These are phyloP conservation scores for Heptranchias perlo DNA, from an alignment of 2,113 vertebrate species.

Conservation along the genomic window DNA sequence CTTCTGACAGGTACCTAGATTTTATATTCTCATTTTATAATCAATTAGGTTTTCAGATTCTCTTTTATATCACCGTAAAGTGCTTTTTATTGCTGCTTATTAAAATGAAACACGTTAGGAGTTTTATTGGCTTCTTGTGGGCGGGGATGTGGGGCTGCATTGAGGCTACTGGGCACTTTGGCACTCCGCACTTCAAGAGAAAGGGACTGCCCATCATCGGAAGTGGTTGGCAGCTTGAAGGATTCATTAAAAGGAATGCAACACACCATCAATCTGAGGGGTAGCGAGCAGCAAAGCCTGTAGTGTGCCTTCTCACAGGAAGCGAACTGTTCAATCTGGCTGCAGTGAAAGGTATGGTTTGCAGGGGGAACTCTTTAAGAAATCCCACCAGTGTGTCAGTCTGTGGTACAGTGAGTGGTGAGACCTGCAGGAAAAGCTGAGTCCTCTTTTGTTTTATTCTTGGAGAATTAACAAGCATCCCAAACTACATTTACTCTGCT, in stretches of 20 bases:
- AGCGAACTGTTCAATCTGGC: background rate
- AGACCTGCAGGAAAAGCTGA: background rate
- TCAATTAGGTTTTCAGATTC: slow-evolving; percentile 22
- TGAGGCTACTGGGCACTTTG: background rate
- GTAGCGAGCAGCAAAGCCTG: background rate
- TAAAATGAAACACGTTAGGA: slow-evolving; percentile 16
- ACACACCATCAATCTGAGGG: background rate
- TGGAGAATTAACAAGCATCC: background rate
- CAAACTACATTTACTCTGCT: background rate
- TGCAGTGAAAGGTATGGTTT: background rate
- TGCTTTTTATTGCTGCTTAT: background rate
- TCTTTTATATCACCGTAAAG: slow-evolving; percentile 7
- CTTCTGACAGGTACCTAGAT: background rate
- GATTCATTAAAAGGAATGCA: background rate
- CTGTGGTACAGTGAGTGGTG: background rate
- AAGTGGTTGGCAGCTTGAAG: background rate
- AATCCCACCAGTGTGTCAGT: too few relatives aligned
- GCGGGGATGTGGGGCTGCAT: background rate
- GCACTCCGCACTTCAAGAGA: background rate
- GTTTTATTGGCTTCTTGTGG: background rate
- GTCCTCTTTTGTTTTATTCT: too few relatives aligned
- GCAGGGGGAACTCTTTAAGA: background rate
- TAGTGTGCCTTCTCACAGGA: background rate
- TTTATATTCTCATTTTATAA: slow-evolving; percentile 14
- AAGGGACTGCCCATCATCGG: background rate